These are phyloP conservation scores for Menidia beryllina DNA, from an alignment of 2,113 vertebrate species.

Conservation along the genomic window DNA sequence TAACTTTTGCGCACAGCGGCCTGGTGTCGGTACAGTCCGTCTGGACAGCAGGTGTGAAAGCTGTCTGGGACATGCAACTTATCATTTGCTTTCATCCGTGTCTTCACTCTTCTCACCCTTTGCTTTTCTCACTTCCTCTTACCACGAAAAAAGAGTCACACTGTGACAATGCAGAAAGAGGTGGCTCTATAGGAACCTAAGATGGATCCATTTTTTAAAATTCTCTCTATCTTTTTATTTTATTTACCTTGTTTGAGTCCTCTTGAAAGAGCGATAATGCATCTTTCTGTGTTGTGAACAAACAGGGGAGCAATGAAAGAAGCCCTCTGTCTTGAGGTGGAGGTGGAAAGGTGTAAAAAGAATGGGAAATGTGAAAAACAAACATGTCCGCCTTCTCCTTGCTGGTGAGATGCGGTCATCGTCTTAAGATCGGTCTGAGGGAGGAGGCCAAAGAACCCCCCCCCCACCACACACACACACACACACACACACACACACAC, in stretches of 20 bases:
- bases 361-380: slow-evolving; percentile 52
- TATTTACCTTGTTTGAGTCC: neutral
- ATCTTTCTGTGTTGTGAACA: neutral
- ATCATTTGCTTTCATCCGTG: neutral
- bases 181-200: neutral
- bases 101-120: slow-evolving; percentile 1
- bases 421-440: slow-evolving; percentile 25
- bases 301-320: neutral
- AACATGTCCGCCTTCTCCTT: slow-evolving; percentile 34
- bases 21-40: slow-evolving; percentile 22
- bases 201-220: no score
- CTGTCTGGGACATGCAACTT: slow-evolving; percentile 2
- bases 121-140: slow-evolving; percentile 10
- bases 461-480: neutral
- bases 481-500: neutral
- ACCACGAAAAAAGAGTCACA: neutral
- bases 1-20: slow-evolving; percentile 2
- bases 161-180: neutral
- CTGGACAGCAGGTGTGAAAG: slow-evolving; percentile 57
- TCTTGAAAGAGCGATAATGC: neutral
- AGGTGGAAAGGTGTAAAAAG: slow-evolving; percentile 12
- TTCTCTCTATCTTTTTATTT: no score
- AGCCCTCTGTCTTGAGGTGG: neutral
- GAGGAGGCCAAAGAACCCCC: neutral
- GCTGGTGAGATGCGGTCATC: neutral